Evolutionary conservation across 2,113 vertebrate species (phyloP).

Genomic region (Channa maculata): DNA sequence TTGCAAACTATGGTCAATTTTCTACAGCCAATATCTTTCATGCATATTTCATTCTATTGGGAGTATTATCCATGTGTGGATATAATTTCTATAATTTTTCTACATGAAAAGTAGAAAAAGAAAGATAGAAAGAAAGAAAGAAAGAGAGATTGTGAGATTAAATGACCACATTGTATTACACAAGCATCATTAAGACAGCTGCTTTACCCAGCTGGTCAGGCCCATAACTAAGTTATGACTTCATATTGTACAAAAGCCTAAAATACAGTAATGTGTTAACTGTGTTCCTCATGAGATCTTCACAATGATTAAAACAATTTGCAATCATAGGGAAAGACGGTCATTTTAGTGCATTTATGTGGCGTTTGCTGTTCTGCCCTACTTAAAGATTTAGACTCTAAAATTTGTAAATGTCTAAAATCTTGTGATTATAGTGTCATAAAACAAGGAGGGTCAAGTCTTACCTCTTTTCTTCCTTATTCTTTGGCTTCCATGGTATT

Average conservation of each 20-base stretch:
- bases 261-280: conserved; percentile 12
- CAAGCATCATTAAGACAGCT: conserved; percentile 47
- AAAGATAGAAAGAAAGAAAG: too few relatives aligned
- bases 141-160: background rate
- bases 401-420: background rate
- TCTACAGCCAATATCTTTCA: too few relatives aligned
- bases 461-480: conserved; percentile 11
- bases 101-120: too few relatives aligned
- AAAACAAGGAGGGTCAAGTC: background rate
- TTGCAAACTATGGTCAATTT: too few relatives aligned
- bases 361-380: too few relatives aligned
- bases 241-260: conserved; percentile 40
- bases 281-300: conserved; percentile 4
- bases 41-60: too few relatives aligned
- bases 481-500: conserved; percentile 47
- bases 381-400: too few relatives aligned
- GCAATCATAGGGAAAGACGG: background rate
- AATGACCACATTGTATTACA: conserved; percentile 33
- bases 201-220: conserved; percentile 39
- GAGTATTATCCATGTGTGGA: background rate
- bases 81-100: too few relatives aligned
- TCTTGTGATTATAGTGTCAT: background rate
- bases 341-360: too few relatives aligned
- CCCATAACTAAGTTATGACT: conserved; percentile 54
- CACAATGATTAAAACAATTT: conserved; percentile 2